phyloP scores from a whole-genome alignment of 2,888 invertebrate species.

The Mesochorus sp. region DNA sequence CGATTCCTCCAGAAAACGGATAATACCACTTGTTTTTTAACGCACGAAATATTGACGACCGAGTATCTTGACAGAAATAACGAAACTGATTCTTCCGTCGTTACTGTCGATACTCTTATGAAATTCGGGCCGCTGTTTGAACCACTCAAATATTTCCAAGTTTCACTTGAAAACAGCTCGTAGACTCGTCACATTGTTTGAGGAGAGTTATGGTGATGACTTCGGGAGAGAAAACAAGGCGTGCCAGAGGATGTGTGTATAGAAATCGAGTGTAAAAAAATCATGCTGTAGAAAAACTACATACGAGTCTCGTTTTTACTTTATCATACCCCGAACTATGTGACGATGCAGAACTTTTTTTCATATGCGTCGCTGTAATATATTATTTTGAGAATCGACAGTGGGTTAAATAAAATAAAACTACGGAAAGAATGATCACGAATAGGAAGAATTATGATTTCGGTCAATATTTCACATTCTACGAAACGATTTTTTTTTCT shows the following conservation, averaged over 20 bases:
- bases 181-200: slow-evolving; percentile 69
- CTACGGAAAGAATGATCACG: neutral
- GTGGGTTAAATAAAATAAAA: slow-evolving; percentile 28
- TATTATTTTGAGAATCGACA: slow-evolving; percentile 33
- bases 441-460: neutral
- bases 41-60: neutral
- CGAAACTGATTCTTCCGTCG: slow-evolving; percentile 65
- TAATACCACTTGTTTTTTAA: neutral
- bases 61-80: slow-evolving; percentile 50
- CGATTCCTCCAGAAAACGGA: neutral
- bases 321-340: neutral
- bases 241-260: slow-evolving; percentile 73
- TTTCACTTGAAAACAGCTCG: slow-evolving; percentile 67
- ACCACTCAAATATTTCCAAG: slow-evolving; percentile 73
- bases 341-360: slow-evolving; percentile 20
- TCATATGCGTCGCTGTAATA: slow-evolving; percentile 8
- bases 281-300: slow-evolving; percentile 44
- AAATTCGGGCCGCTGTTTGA: slow-evolving; percentile 67
- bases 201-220: slow-evolving; percentile 67
- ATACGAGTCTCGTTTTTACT: neutral
- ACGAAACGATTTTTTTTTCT: neutral
- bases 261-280: slow-evolving; percentile 72
- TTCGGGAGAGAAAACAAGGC: slow-evolving; percentile 63
- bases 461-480: neutral
- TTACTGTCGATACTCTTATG: slow-evolving; percentile 71